These are phyloP conservation scores for Alligator mississippiensis DNA, from an alignment of 2,113 vertebrate genomes.

Conservation along the genomic window DNA sequence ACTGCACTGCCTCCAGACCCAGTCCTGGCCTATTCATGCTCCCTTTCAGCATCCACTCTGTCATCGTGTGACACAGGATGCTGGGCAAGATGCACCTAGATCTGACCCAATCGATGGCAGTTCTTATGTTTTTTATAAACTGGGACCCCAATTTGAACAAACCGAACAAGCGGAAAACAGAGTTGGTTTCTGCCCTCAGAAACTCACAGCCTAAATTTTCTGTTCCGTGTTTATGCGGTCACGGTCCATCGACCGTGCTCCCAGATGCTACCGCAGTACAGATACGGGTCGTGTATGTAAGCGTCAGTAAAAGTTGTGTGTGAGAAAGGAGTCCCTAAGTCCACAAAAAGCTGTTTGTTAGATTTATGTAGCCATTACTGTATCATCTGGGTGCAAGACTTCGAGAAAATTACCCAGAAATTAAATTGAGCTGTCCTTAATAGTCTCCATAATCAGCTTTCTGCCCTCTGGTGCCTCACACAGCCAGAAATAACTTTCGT, in stretches of 20 bases:
- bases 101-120: no score
- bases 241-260: background rate
- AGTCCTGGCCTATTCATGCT: no score
- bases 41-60: no score
- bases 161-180: background rate
- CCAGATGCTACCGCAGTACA: background rate
- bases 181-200: background rate
- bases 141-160: no score
- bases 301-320: background rate
- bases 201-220: background rate
- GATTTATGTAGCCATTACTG: background rate
- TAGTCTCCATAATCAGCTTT: background rate
- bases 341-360: background rate
- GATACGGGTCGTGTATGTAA: background rate
- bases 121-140: no score
- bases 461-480: background rate
- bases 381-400: background rate
- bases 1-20: no score
- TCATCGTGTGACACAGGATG: no score
- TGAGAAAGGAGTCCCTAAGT: background rate
- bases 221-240: background rate
- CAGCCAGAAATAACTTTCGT: background rate
- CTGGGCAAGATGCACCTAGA: no score
- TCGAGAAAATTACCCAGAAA: slow-evolving; percentile 7
- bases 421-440: background rate